Evolutionary conservation across 2,888 invertebrate genomes (phyloP).

Genomic region (Tolmerus cingulatus): DNA sequence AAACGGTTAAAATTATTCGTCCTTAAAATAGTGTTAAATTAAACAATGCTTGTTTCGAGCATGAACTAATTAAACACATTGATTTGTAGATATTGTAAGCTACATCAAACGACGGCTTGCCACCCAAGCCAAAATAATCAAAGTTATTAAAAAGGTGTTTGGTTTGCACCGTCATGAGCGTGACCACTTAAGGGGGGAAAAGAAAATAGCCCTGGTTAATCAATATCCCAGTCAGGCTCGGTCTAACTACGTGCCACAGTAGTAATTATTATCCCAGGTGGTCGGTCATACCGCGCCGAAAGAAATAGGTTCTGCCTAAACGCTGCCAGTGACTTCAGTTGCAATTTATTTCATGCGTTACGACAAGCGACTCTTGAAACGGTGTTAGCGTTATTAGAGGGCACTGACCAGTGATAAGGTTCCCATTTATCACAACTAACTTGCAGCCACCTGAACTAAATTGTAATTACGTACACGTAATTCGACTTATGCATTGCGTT

Average conservation of each 20-base stretch:
- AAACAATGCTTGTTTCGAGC: not conserved
- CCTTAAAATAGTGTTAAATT: not conserved
- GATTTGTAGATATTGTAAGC: not conserved
- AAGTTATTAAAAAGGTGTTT: not conserved
- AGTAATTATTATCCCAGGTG: slow-evolving; percentile 2
- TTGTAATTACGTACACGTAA: not conserved
- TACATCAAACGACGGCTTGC: not conserved
- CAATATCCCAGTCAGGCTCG: not conserved
- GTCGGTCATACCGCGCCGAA: not conserved
- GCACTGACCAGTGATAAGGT: not conserved
- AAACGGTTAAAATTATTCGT: too few relatives aligned
- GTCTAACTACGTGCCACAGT: not conserved
- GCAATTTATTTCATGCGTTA: not conserved
- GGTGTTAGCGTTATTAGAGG: not conserved
- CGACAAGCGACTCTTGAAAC: not conserved
- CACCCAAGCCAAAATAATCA: not conserved
- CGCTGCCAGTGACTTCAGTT: not conserved
- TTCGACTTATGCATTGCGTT: not conserved
- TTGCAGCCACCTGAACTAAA: not conserved
- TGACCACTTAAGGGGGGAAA: not conserved
- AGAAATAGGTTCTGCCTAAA: not conserved
- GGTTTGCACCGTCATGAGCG: not conserved
- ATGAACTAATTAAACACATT: not conserved
- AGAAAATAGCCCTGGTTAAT: not conserved
- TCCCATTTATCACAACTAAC: not conserved